phyloP scores from a whole-genome alignment of 1,140 invertebrate species.

The Pseudomyrmex dendroicus region DNA sequence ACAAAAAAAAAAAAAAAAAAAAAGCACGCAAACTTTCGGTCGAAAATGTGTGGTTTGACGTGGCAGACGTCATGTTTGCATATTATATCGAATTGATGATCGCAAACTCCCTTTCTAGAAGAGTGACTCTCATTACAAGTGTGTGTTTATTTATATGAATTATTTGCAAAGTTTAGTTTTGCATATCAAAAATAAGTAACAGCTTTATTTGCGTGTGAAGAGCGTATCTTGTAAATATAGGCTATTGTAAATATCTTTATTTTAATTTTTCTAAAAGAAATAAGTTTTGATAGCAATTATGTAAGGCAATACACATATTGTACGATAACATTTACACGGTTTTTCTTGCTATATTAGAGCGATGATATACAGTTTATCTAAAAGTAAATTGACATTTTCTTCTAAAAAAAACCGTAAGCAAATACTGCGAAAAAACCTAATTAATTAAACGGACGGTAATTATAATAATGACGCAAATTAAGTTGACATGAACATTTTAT shows the following conservation, averaged over 20 bases:
- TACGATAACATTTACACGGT: neutral
- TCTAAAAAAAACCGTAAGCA: neutral
- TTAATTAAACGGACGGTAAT: conserved; percentile 31
- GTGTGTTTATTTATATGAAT: neutral
- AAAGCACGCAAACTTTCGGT: conserved; percentile 65
- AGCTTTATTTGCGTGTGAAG: neutral
- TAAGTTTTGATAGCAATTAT: neutral
- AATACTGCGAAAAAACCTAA: conserved; percentile 10
- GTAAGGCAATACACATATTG: neutral
- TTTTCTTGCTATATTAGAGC: neutral
- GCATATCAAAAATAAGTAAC: neutral
- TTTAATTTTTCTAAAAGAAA: neutral
- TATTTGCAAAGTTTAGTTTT: neutral
- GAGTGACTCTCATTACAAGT: neutral
- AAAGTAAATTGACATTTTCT: conserved; percentile 1
- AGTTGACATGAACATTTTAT: conserved; percentile 22
- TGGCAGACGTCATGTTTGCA: conserved; percentile 62
- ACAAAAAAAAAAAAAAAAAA: conserved; percentile 67
- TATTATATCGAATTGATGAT: conserved; percentile 61
- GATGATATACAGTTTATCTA: neutral
- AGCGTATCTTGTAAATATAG: neutral
- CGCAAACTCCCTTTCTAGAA: neutral
- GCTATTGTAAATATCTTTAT: neutral
- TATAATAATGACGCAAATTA: conserved; percentile 50
- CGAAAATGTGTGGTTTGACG: conserved; percentile 53